These are phyloP conservation scores for Ochropleura leucogaster DNA, from an alignment of 2,888 invertebrate species.

Conservation along the genomic window DNA sequence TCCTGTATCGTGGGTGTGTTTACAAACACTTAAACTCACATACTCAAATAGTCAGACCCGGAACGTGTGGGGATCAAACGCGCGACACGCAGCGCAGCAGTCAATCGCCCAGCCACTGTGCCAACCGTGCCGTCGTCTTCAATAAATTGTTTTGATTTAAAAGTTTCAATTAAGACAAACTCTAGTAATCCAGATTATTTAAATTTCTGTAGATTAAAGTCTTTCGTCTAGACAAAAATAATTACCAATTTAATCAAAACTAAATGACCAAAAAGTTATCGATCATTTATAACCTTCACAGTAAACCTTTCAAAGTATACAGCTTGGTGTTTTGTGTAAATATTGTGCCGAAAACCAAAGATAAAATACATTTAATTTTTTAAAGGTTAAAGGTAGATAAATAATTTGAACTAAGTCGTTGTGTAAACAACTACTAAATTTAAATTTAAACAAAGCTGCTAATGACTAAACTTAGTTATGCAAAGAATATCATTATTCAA, in stretches of 20 bases:
- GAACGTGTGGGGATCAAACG: too few relatives aligned
- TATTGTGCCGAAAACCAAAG: conserved; percentile 5
- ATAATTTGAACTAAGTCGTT: conserved; percentile 15
- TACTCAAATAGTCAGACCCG: too few relatives aligned
- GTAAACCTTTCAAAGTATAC: not conserved
- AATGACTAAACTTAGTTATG: conserved; percentile 23
- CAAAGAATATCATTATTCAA: conserved; percentile 24
- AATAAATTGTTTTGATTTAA: not conserved
- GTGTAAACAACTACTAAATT: conserved; percentile 27
- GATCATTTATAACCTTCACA: not conserved
- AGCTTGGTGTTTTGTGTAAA: conserved; percentile 1
- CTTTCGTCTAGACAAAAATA: not conserved
- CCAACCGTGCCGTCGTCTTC: too few relatives aligned
- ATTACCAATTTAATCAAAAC: not conserved
- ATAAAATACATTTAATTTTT: conserved; percentile 11
- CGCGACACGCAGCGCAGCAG: too few relatives aligned
- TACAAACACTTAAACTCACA: too few relatives aligned
- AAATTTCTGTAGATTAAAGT: not conserved
- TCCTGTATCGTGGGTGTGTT: too few relatives aligned
- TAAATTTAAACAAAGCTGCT: conserved; percentile 35
- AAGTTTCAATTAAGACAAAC: not conserved
- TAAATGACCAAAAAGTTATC: not conserved
- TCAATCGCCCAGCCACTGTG: too few relatives aligned
- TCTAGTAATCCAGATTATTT: not conserved
- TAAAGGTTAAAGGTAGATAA: not conserved